Evolutionary conservation across 1,140 invertebrate genomes (phyloP).

Genomic region (Aphidius gifuensis): DNA sequence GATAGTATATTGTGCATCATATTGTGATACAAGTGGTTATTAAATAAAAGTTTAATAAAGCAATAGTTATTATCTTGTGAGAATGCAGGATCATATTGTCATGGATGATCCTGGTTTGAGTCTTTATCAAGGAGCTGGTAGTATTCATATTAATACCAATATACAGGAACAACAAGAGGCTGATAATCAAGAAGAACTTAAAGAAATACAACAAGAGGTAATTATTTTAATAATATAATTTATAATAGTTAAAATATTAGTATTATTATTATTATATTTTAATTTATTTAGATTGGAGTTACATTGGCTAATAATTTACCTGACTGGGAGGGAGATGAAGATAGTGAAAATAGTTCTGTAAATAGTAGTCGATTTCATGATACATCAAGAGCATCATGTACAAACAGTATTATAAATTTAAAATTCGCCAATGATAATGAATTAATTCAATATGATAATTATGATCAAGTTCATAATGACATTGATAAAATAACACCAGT

Average conservation of each 20-base stretch:
- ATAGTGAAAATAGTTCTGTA: constrained; percentile 36
- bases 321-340: constrained; percentile 45
- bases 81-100: constrained; percentile 34
- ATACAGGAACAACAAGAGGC: constrained; percentile 45
- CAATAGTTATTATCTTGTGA: constrained; percentile 22
- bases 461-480: too few species aligned
- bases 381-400: constrained; percentile 31
- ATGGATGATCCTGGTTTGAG: constrained; percentile 51
- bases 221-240: background rate
- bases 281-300: constrained; percentile 37
- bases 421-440: too few species aligned
- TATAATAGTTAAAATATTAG: constrained; percentile 4
- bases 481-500: too few species aligned
- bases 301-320: constrained; percentile 43
- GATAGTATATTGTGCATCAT: constrained; percentile 27
- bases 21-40: constrained; percentile 26
- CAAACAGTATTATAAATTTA: constrained; percentile 22
- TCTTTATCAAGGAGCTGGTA: constrained; percentile 47
- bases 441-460: too few species aligned
- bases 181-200: constrained; percentile 47
- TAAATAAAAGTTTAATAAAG: constrained; percentile 10
- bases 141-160: constrained; percentile 42
- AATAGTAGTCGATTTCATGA: constrained; percentile 44
- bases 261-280: background rate
- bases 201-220: constrained; percentile 48